A percentile compares a stretch with the other conserved stretches of the same genome.
These are phyloP conservation scores for Carterocephalus palaemon DNA, from an alignment of 2,888 invertebrate species.

Conservation along the genomic window DNA sequence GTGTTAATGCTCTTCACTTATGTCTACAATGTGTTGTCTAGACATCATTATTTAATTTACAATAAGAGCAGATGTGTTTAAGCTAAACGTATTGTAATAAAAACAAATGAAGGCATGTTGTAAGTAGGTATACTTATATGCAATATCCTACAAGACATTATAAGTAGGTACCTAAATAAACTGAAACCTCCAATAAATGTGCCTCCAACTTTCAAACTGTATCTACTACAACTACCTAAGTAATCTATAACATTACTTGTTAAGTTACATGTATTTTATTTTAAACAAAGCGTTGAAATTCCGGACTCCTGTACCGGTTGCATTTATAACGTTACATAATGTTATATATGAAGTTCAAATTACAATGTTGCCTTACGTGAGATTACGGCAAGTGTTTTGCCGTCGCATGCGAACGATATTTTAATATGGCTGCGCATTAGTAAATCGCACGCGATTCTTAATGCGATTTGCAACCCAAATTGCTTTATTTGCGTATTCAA, in stretches of 20 bases:
- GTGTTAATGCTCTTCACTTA: conserved; percentile 10
- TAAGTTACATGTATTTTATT: too few species aligned
- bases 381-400: neutral
- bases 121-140: too few species aligned
- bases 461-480: conserved; percentile 23
- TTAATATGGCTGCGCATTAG: conserved; percentile 19
- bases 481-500: conserved; percentile 20
- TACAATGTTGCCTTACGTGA: conserved; percentile 11
- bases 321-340: conserved; percentile 4
- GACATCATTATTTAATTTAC: conserved; percentile 16
- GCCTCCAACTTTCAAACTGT: too few species aligned
- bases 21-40: conserved; percentile 19
- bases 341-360: conserved; percentile 15
- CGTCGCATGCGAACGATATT: conserved; percentile 5
- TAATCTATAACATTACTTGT: too few species aligned
- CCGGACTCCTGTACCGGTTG: too few species aligned
- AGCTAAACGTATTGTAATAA: conserved; percentile 18
- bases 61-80: conserved; percentile 17
- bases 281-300: too few species aligned
- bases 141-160: too few species aligned
- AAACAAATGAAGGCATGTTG: too few species aligned
- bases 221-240: too few species aligned
- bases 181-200: too few species aligned
- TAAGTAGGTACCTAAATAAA: too few species aligned
- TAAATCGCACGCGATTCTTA: conserved; percentile 27